phyloP scores from a whole-genome alignment of 1,140 invertebrate species.

The Bombus superbus region DNA sequence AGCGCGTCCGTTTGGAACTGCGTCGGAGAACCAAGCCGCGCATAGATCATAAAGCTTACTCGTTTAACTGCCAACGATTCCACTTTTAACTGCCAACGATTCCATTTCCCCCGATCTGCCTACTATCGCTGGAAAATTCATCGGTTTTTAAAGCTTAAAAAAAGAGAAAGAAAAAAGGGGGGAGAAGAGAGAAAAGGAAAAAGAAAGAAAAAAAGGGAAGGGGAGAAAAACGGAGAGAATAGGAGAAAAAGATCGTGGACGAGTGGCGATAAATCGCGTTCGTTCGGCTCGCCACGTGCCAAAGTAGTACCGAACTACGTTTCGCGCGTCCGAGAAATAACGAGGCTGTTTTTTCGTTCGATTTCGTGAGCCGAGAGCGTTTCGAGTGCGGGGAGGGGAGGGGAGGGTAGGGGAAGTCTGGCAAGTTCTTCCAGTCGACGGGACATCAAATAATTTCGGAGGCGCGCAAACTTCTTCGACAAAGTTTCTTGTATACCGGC shows the following conservation, averaged over 20 bases:
- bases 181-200: neutral
- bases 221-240: too few relatives aligned
- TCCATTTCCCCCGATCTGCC: neutral
- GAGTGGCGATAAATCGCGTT: conserved; percentile 6
- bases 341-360: neutral
- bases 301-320: neutral
- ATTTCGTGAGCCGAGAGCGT: neutral
- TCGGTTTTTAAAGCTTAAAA: neutral
- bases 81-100: too few relatives aligned
- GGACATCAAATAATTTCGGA: neutral
- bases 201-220: neutral
- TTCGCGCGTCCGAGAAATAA: neutral
- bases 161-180: too few relatives aligned
- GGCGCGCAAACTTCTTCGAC: neutral
- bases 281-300: neutral
- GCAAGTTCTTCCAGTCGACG: neutral
- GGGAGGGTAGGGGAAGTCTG: neutral
- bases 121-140: neutral
- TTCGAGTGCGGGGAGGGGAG: neutral
- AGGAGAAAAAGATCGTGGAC: neutral
- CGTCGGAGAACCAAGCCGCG: too few relatives aligned
- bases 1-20: too few relatives aligned
- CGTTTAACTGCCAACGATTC: too few relatives aligned
- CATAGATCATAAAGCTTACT: too few relatives aligned
- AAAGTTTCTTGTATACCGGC: neutral